These are phyloP conservation scores for Zaprionus inermis DNA, from an alignment of 1,140 invertebrate species.

Conservation along the genomic window DNA sequence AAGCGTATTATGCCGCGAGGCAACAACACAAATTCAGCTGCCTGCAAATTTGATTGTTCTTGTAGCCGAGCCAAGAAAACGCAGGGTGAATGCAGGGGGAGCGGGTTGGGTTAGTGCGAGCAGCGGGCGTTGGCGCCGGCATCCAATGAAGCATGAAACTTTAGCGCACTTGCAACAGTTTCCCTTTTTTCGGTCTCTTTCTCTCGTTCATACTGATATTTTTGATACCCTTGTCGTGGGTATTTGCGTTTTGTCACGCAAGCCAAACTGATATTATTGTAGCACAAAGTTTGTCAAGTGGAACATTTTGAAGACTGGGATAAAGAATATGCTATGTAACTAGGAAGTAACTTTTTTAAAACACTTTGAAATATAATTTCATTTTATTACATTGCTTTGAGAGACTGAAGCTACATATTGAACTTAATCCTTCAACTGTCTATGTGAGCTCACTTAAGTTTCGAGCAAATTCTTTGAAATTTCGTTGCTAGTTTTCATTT, in stretches of 20 bases:
- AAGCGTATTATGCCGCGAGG: conserved; percentile 59
- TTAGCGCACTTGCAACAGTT: conserved; percentile 79
- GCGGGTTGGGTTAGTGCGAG: background rate
- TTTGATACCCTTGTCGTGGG: conserved; percentile 4
- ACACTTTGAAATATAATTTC: background rate
- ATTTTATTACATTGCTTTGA: background rate
- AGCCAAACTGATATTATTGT: background rate
- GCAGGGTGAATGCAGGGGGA: background rate
- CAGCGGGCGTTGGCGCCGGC: conserved; percentile 41
- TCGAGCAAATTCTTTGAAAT: no score
- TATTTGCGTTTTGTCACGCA: background rate
- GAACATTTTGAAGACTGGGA: background rate
- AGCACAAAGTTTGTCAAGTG: background rate
- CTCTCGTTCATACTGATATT: background rate
- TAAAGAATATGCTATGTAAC: background rate
- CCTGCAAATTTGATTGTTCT: conserved; percentile 80
- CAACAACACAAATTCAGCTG: conserved; percentile 61
- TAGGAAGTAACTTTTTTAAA: background rate
- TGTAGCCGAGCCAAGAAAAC: conserved; percentile 60
- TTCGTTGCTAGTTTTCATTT: background rate
- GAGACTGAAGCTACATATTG: background rate
- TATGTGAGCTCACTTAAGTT: no score
- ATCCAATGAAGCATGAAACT: conserved; percentile 80
- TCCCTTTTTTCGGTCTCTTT: conserved; percentile 14
- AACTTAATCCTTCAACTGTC: no score